phyloP scores from a whole-genome alignment of 2,113 vertebrate genomes.

The Corythoichthys haematopterus region DNA sequence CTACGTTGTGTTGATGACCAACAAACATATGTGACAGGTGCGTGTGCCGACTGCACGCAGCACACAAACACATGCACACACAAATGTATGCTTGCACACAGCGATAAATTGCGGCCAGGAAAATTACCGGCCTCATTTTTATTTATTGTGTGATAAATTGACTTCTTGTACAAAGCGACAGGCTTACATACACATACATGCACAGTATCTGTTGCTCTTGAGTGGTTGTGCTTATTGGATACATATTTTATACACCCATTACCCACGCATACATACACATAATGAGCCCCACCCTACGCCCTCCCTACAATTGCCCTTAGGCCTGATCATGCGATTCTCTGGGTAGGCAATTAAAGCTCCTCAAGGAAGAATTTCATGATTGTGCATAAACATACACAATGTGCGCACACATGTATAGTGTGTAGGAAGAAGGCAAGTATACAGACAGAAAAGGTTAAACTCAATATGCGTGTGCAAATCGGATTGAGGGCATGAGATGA shows the following conservation, averaged over 20 bases:
- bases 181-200: too few relatives aligned
- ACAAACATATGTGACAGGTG: too few relatives aligned
- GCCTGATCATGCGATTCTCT: slow-evolving; percentile 32
- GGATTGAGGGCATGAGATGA: not conserved
- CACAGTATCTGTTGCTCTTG: slow-evolving; percentile 14
- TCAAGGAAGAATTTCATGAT: slow-evolving; percentile 30
- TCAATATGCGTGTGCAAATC: not conserved
- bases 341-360: slow-evolving; percentile 18
- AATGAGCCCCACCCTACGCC: slow-evolving; percentile 5
- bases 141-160: too few relatives aligned
- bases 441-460: not conserved
- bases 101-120: too few relatives aligned
- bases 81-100: too few relatives aligned
- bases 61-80: too few relatives aligned
- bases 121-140: too few relatives aligned
- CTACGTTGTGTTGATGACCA: too few relatives aligned
- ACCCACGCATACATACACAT: slow-evolving; percentile 14
- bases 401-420: not conserved
- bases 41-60: too few relatives aligned
- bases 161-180: too few relatives aligned
- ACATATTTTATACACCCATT: not conserved
- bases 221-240: slow-evolving; percentile 24
- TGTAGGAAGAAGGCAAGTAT: not conserved
- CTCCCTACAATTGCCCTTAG: slow-evolving; percentile 23
- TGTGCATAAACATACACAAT: slow-evolving; percentile 11